These are phyloP conservation scores for Neolamprologus longior DNA, from an alignment of 2,113 vertebrate genomes.

Conservation along the genomic window DNA sequence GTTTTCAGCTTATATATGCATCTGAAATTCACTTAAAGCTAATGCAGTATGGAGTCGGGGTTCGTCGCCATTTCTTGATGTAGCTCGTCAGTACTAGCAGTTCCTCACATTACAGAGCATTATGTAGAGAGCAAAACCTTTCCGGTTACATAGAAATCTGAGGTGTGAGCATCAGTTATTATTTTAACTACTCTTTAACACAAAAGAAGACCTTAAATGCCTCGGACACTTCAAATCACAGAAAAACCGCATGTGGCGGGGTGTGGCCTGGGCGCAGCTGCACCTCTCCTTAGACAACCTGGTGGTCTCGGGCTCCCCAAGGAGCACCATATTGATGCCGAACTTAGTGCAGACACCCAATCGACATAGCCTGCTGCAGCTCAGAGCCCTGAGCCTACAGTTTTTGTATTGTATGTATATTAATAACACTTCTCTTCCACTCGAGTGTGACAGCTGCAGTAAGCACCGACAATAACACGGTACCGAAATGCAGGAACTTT, in stretches of 20 bases:
- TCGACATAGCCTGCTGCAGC: background rate
- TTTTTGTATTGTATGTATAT: background rate
- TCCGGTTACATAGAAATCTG: accelerated
- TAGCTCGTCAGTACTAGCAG: accelerated
- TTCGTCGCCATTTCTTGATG: background rate
- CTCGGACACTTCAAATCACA: background rate
- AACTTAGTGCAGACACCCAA: background rate
- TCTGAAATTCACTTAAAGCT: background rate
- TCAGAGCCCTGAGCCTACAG: background rate
- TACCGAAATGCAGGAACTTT: background rate
- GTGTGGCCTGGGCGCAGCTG: accelerated
- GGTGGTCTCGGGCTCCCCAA: background rate
- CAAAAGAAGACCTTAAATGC: background rate
- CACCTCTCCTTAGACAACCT: background rate
- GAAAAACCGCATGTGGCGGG: accelerated
- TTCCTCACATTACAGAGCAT: background rate
- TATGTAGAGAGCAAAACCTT: background rate
- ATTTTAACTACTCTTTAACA: background rate
- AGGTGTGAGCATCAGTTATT: background rate
- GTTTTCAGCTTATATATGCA: background rate
- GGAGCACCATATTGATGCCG: accelerated
- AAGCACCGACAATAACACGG: background rate
- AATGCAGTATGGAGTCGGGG: accelerated
- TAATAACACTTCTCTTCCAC: background rate
- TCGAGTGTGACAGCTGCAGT: background rate